Percentiles rank a stretch among this genome's conserved stretches.
These are phyloP conservation scores for Molossus alvarezi DNA, from an alignment of 2,797 vertebrate genomes.

Conservation along the genomic window DNA sequence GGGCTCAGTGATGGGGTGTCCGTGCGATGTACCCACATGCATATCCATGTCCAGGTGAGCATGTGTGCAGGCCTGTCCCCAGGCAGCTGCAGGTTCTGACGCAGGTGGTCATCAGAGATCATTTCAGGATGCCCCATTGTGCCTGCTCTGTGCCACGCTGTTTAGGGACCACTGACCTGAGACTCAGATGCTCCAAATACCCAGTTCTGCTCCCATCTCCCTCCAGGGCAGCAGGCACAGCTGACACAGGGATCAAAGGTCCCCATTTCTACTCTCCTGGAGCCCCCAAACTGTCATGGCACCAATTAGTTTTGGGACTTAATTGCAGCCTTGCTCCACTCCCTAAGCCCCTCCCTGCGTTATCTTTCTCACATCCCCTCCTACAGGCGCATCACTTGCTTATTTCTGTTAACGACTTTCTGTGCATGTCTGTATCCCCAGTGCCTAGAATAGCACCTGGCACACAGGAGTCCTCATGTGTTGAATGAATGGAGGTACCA, in stretches of 20 bases:
- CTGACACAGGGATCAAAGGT: background rate
- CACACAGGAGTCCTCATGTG: background rate
- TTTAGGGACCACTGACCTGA: background rate
- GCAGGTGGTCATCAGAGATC: background rate
- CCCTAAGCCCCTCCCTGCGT: background rate
- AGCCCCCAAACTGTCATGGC: background rate
- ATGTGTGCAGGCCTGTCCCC: background rate
- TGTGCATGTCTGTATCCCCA: background rate
- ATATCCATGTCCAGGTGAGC: background rate
- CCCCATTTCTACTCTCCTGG: background rate
- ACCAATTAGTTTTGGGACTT: background rate
- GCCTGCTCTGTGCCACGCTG: background rate
- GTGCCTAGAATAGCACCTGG: background rate
- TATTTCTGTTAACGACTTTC: background rate
- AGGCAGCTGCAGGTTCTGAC: background rate
- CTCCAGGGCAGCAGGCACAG: background rate
- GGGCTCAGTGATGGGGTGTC: background rate
- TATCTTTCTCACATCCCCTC: background rate
- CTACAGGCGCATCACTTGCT: background rate
- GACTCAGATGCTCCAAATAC: background rate
- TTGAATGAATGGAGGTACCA: background rate
- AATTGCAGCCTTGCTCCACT: background rate
- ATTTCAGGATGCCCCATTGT: background rate
- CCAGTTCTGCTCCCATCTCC: background rate
- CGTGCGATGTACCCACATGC: accelerated